phyloP scores from a whole-genome alignment of 1,140 invertebrate species.

The Achroia grisella region DNA sequence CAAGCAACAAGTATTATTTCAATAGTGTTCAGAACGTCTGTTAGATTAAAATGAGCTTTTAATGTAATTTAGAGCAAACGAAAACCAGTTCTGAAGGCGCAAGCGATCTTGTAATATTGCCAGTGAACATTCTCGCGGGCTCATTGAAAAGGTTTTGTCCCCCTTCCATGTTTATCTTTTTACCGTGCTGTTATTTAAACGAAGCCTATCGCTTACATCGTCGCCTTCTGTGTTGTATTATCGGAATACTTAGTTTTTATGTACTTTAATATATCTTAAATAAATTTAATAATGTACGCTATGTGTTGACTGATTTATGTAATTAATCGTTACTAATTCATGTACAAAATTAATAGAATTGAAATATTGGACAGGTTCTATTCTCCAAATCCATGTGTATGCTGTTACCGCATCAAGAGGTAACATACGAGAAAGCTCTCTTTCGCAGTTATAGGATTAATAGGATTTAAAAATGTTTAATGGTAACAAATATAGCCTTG shows the following conservation, averaged over 20 bases:
- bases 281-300: too few relatives aligned
- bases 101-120: slow-evolving; percentile 37
- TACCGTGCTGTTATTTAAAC: slow-evolving; percentile 41
- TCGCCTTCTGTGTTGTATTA: slow-evolving; percentile 19
- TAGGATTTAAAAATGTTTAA: background rate
- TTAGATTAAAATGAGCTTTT: slow-evolving; percentile 40
- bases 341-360: too few relatives aligned
- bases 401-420: too few relatives aligned
- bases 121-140: slow-evolving; percentile 45
- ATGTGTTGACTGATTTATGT: too few relatives aligned
- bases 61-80: slow-evolving; percentile 31
- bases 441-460: too few relatives aligned
- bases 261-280: too few relatives aligned
- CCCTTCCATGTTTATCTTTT: slow-evolving; percentile 54
- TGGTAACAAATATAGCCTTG: background rate
- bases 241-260: slow-evolving; percentile 1
- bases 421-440: too few relatives aligned
- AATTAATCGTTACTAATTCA: too few relatives aligned
- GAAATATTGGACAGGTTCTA: too few relatives aligned
- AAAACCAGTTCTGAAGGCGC: slow-evolving; percentile 31
- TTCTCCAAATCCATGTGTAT: too few relatives aligned
- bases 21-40: slow-evolving; percentile 30
- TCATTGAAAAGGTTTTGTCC: slow-evolving; percentile 55
- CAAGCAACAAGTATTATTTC: slow-evolving; percentile 17
- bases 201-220: slow-evolving; percentile 31